Conservation (phyloP, 2,888 invertebrate genomes). For the Pycnomerus fuliginosus region DNA sequence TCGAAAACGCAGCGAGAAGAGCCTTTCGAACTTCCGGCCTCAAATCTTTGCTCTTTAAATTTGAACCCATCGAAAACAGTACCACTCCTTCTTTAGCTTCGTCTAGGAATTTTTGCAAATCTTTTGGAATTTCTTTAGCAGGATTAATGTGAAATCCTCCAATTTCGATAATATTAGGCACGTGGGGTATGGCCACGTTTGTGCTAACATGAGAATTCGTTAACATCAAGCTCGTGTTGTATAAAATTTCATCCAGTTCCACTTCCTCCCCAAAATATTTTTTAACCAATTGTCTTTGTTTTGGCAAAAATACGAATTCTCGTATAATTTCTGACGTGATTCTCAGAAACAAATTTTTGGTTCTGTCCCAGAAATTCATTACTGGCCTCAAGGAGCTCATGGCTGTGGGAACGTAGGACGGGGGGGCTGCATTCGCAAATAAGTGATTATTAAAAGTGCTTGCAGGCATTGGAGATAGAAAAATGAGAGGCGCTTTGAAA, state of each 20-base stretch:
- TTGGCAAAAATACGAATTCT: constrained; percentile 24
- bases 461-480: constrained; percentile 27
- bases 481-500: constrained; percentile 35
- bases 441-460: constrained; percentile 30
- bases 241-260: constrained; percentile 30
- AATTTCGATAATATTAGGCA: constrained; percentile 59
- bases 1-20: constrained; percentile 45
- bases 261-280: constrained; percentile 36
- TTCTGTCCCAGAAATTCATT: too few relatives aligned
- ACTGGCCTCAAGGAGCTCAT: constrained; percentile 17
- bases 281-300: constrained; percentile 32
- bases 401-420: constrained; percentile 28
- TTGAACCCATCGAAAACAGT: constrained; percentile 52
- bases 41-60: constrained; percentile 44
- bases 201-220: constrained; percentile 55
- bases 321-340: too few relatives aligned
- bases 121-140: constrained; percentile 34
- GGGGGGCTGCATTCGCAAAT: constrained; percentile 34
- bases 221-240: constrained; percentile 39
- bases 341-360: too few relatives aligned
- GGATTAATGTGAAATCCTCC: constrained; percentile 56
- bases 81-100: constrained; percentile 37
- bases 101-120: constrained; percentile 33
- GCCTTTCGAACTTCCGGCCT: constrained; percentile 35
- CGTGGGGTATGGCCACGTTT: constrained; percentile 52